phyloP scores from a whole-genome alignment of 2,888 invertebrate species.

The Drosophila multiciliata region DNA sequence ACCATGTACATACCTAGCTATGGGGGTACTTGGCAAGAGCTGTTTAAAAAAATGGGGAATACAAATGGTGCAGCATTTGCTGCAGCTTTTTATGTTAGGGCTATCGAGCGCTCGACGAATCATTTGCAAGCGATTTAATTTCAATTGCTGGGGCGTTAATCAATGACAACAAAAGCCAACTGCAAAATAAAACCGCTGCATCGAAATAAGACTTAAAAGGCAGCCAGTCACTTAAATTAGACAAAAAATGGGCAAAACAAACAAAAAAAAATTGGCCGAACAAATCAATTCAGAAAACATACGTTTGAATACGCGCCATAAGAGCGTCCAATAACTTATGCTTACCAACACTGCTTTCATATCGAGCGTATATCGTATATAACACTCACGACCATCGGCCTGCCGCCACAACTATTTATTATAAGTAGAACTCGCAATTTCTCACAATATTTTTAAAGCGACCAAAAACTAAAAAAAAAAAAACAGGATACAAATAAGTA shows the following conservation, averaged over 20 bases:
- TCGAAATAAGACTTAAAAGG: slow-evolving; percentile 5
- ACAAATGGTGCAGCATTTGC: slow-evolving; percentile 59
- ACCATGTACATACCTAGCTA: slow-evolving; percentile 29
- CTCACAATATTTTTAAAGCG: not conserved
- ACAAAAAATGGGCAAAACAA: not conserved
- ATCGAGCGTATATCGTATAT: slow-evolving; percentile 29
- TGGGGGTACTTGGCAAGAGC: slow-evolving; percentile 22
- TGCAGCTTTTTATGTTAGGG: slow-evolving; percentile 8
- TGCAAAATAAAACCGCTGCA: slow-evolving; percentile 5
- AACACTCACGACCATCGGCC: slow-evolving; percentile 1
- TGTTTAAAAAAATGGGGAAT: slow-evolving; percentile 33
- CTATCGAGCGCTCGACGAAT: slow-evolving; percentile 49
- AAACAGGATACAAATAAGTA: not conserved
- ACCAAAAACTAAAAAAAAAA: slow-evolving; percentile 1
- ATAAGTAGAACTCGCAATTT: slow-evolving; percentile 10
- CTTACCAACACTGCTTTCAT: slow-evolving; percentile 26
- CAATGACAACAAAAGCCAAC: slow-evolving; percentile 63
- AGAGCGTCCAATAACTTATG: accelerated
- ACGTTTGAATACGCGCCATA: slow-evolving; percentile 33
- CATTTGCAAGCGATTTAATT: slow-evolving; percentile 77
- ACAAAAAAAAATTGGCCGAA: not conserved
- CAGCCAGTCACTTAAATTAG: slow-evolving; percentile 14
- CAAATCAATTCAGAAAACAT: not conserved
- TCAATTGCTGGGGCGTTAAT: slow-evolving; percentile 78
- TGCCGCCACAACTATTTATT: slow-evolving; percentile 25